phyloP scores from a whole-genome alignment of 2,888 invertebrate species.

The Tetranychus truncatus region DNA sequence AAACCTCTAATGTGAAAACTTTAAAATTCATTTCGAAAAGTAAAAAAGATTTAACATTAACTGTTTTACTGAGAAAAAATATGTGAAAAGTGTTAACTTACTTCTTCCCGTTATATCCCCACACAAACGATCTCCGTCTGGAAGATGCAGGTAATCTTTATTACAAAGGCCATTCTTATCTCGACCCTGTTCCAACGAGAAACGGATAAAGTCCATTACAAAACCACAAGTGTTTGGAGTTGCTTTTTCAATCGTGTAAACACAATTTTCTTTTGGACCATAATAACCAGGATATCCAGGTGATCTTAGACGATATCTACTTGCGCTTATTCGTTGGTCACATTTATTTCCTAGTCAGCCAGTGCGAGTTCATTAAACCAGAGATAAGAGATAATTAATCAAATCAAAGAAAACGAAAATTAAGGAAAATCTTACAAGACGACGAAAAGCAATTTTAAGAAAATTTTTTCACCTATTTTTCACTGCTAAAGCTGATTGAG shows the following conservation, averaged over 20 bases:
- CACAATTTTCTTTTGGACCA: slow-evolving; percentile 14
- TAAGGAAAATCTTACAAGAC: too few relatives aligned
- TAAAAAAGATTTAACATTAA: too few relatives aligned
- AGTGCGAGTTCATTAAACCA: background rate
- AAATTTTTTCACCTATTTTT: too few relatives aligned
- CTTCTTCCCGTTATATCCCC: slow-evolving; percentile 21
- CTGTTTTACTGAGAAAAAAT: background rate
- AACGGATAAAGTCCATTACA: slow-evolving; percentile 24
- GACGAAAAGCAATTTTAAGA: too few relatives aligned
- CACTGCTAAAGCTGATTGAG: too few relatives aligned
- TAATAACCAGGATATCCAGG: slow-evolving; percentile 19
- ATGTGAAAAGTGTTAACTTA: slow-evolving; percentile 14
- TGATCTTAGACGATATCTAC: slow-evolving; percentile 14
- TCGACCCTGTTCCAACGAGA: slow-evolving; percentile 22
- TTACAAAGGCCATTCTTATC: slow-evolving; percentile 21
- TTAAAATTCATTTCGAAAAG: too few relatives aligned
- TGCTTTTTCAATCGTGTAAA: slow-evolving; percentile 19
- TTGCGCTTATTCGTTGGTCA: slow-evolving; percentile 16
- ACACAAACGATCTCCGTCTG: slow-evolving; percentile 24
- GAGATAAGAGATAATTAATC: too few relatives aligned
- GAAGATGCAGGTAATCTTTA: slow-evolving; percentile 25
- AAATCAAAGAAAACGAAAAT: too few relatives aligned
- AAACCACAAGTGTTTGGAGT: slow-evolving; percentile 22
- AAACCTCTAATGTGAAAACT: too few relatives aligned
- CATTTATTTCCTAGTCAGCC: slow-evolving; percentile 15